A percentile compares a stretch with the other conserved stretches of the same genome.
phyloP scores from a whole-genome alignment of 2,797 vertebrate species.

The Lithobates pipiens region DNA sequence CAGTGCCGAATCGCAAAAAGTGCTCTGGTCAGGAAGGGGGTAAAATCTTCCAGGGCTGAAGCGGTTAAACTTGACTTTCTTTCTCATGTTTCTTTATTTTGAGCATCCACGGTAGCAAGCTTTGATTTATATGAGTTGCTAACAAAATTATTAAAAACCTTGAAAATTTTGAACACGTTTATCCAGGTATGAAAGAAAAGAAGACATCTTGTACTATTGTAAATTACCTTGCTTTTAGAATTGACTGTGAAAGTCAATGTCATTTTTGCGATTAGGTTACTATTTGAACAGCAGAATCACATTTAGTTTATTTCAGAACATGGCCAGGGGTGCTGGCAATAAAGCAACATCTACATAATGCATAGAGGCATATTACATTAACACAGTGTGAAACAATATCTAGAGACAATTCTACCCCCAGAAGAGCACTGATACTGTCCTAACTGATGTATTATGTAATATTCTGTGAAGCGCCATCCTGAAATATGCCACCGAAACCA shows the following conservation, averaged over 20 bases:
- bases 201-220: not conserved
- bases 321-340: constrained; percentile 12
- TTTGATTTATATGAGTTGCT: no score
- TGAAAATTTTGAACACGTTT: no score
- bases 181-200: no score
- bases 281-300: not conserved
- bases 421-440: constrained; percentile 47
- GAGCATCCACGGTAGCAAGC: no score
- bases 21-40: no score
- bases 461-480: constrained; percentile 25
- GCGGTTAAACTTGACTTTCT: no score
- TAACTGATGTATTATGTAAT: constrained; percentile 49
- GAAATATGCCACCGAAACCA: constrained; percentile 18
- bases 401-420: constrained; percentile 35
- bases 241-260: not conserved
- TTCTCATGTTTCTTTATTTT: no score
- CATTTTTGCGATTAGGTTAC: constrained; percentile 9
- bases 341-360: constrained; percentile 43
- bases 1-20: no score
- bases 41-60: no score
- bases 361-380: constrained; percentile 41
- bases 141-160: no score
- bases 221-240: not conserved
- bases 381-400: constrained; percentile 28
- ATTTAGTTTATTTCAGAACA: constrained; percentile 12